Conservation (phyloP, 2,797 vertebrate species). For the Lates japonicus region DNA sequence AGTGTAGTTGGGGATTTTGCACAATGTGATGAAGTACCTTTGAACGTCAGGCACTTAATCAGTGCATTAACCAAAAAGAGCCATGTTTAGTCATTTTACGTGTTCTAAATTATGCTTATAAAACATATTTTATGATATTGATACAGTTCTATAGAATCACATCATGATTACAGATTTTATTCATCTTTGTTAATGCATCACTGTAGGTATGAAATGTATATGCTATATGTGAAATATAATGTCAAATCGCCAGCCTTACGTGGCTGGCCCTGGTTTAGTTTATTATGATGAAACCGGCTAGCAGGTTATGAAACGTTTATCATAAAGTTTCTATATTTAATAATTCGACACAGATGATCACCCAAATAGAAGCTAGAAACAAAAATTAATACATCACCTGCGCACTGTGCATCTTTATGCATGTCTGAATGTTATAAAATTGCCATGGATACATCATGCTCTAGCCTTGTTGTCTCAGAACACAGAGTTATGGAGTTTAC, state of each 20-base stretch:
- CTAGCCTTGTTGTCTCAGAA: slow-evolving; percentile 14
- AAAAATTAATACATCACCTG: slow-evolving; percentile 66
- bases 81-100: background rate
- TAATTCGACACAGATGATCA: slow-evolving; percentile 30
- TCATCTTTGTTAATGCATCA: background rate
- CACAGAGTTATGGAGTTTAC: slow-evolving; percentile 15
- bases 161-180: background rate
- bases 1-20: background rate
- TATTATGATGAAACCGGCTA: background rate
- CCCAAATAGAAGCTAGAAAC: slow-evolving; percentile 10
- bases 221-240: background rate
- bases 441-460: slow-evolving; percentile 12
- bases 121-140: background rate
- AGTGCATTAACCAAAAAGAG: background rate
- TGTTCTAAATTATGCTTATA: background rate
- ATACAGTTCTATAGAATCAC: background rate
- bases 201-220: background rate
- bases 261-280: slow-evolving; percentile 28
- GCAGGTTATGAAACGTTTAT: slow-evolving; percentile 62
- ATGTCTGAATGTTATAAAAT: slow-evolving; percentile 41
- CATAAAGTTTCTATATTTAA: slow-evolving; percentile 69
- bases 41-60: background rate
- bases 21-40: background rate
- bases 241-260: background rate
- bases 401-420: slow-evolving; percentile 41